Evolutionary conservation across 2,888 invertebrate genomes (phyloP).

Genomic region (Spodoptera littoralis): DNA sequence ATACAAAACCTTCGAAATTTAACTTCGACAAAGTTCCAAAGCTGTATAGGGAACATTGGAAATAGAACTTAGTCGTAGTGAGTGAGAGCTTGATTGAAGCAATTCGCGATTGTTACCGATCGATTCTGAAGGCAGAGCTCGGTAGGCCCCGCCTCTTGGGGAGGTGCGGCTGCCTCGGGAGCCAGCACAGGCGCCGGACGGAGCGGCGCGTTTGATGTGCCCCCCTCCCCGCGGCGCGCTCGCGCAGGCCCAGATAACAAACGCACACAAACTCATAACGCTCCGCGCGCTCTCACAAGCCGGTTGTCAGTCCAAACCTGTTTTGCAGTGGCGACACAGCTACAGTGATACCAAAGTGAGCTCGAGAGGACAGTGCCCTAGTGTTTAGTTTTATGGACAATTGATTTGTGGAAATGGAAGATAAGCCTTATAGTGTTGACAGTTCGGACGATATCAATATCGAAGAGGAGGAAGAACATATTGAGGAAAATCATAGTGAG

Average conservation of each 20-base stretch:
- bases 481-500: constrained; percentile 84
- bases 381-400: constrained; percentile 81
- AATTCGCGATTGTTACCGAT: constrained; percentile 80
- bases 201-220: constrained; percentile 83
- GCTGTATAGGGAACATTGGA: constrained; percentile 6
- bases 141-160: constrained; percentile 85
- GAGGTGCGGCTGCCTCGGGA: constrained; percentile 86
- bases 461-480: constrained; percentile 83
- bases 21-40: constrained; percentile 71
- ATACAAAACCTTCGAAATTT: constrained; percentile 49
- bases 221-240: constrained; percentile 74
- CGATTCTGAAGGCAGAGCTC: constrained; percentile 85
- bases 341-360: constrained; percentile 77
- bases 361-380: constrained; percentile 73
- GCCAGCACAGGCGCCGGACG: constrained; percentile 83
- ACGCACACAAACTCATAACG: constrained; percentile 87
- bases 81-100: constrained; percentile 63
- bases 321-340: constrained; percentile 81
- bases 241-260: constrained; percentile 78
- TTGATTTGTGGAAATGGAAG: constrained; percentile 82
- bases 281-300: constrained; percentile 86
- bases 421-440: constrained; percentile 86
- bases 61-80: constrained; percentile 69
- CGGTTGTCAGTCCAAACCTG: constrained; percentile 86
- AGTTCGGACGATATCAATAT: constrained; percentile 87